Base-by-base conservation (phyloP, 2,113 vertebrate species). In the Ammodytes marinus region DNA sequence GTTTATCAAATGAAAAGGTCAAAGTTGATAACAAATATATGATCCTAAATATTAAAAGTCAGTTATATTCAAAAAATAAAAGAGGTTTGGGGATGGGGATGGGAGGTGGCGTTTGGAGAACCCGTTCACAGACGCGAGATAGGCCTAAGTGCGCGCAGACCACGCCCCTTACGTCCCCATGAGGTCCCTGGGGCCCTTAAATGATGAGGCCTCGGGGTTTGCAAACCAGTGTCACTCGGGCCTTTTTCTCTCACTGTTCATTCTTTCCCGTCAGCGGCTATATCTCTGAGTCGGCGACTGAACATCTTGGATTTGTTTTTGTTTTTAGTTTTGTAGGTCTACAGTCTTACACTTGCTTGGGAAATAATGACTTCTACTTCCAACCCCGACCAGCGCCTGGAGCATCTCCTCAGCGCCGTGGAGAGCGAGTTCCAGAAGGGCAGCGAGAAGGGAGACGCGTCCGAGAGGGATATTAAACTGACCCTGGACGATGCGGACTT, bases 321-420 rank as follows among this genome's bases (percentile, higher is more conserved):
- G 27, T 27, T 27, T 27, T 27, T 27, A 27, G 27, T 27, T 27
- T 27, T 27, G 27, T 27, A 63, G 37, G 4, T 46, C 49, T 6
- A 3, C 15, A 27, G 27, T 27, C 27, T 52, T 12, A 3, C 60
- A 52, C 39, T 27, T 75, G 2, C 64, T 49, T 55, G 93, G 27
- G 88, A 92, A 90, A 78, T 91, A 27, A 96, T 96, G 95, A 92
- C 85, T 77, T 94, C 95, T 27, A 27, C 27, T 11, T 88, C 92
- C 69, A 93, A 83, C 86, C 69, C 91, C 3, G 95, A 96, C 88
- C 95, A 95, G 86, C 93, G 95, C 10, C 92, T 96, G 79, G 95
- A 96, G 63, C 95, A 96, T 58, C 95, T 96, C 8, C 93, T 96
- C 14, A 96, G 95, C 88, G 95, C 95, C 67, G 95, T 96, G 76